Base-by-base conservation (phyloP, 2,888 invertebrate species). In the Thecocarcelia acutangulata region DNA sequence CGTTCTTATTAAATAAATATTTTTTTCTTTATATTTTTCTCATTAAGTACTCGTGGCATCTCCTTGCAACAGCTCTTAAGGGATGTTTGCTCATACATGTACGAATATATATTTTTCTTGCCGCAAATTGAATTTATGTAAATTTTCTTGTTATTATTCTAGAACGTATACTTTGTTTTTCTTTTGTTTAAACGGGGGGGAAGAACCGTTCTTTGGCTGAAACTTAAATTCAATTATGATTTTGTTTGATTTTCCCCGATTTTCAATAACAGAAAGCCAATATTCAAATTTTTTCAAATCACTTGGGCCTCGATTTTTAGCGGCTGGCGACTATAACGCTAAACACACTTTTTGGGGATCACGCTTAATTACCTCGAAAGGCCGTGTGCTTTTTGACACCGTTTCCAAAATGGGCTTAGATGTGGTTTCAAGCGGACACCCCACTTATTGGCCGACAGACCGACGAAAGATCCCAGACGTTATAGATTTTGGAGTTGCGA, bases 41-140 rank as follows among this genome's bases (percentile, higher is more conserved):
- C 75, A 80, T 75, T 75, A 70, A 64, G 75, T 64, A 63, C 80
- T 64, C 64, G 52, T 46, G 46, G 63, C 73, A 64, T 74, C 73
- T 64, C 37, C 46, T 74, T 64, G 73, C 24, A 56, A 21, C 46
- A 64, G 46, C 21, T 56, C 50, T 66, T 50, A 59, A 75, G 66
- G 33, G 40, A 70, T 44, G 28, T 17, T 40, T 40, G 12, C 37
- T 48, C 50, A 70, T 44, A n/a, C 42, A 5, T 42, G 24, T 5
- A 12, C 37, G n/a, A n/a, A 52, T 50, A 50, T 8, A 58, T 40
- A 33, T 33, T 33, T 33, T 33, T 59, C 50, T 59, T 75, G 75
- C 42, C 66, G 59, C 58, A 68, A 66, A 68, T 75, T 75, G 28
- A 75, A 59, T 66, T 66, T 68, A 75, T 68, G 66, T 44, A 75